Evolutionary conservation across 2,113 vertebrate species (phyloP), one percentile per base, ranked within the genome.

Genomic region (Thomomys bottae): DNA sequence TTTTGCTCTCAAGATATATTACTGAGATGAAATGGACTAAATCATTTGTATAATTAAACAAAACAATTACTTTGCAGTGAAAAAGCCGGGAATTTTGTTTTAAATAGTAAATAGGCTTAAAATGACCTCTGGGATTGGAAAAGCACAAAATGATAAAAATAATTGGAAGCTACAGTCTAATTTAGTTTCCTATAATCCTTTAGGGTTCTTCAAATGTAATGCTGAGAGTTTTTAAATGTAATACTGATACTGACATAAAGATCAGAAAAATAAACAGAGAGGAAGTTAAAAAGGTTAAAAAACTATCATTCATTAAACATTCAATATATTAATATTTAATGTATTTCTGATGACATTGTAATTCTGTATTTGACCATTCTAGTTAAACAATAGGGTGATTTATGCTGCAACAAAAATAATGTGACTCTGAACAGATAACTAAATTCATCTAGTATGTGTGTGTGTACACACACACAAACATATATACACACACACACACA

Each of bases 21-120:
- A 87, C 40, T 54, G 57, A 59, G 63, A 91, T 72, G 71, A 91
- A 96, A 94, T 81, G 67, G 49, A 23, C 71, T 42, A 92, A 96
- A 94, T 84, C 57, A 78, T 34, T 87, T 84, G 72, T 72, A 77
- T 96, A 95, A 96, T 95, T 94, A 96, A 96, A 86, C 34, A 18
- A 21, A 94, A 94, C 88, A 88, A 97, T 96, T 93, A 90, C 79
- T 94, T 68, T 94, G 71, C 40, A 94, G 71, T 84, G 54, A 95
- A 49, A 95, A 94, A 88, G 71, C 23, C n/a, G 23, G 77, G 82
- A 59, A 94, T 94, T 96, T 94, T 81, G 88, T 95, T 94, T 93
- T 90, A 75, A 87, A 77, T 59, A 90, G 71, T 80, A 94, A 94
- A 94, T 63, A 94, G 78, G 24, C 64, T 84, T 96, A 90, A 96